Evolutionary conservation across 2,797 vertebrate species (phyloP), one percentile per base, ranked within the genome.

Genomic region (Chaetophractus vellerosus): DNA sequence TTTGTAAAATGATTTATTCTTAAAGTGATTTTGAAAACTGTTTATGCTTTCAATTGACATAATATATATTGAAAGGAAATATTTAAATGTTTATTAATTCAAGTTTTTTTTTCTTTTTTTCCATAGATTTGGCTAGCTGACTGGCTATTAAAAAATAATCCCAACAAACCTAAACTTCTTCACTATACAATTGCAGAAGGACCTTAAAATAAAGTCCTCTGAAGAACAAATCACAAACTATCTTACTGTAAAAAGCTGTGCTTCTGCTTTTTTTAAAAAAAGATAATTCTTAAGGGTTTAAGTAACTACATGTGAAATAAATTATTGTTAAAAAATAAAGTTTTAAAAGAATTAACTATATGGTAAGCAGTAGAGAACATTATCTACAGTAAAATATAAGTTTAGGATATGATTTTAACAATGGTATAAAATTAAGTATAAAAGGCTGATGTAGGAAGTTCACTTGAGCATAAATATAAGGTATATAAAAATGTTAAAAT

Each of bases 51-150:
- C 45, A 78, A 57, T 91, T 36, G 19, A 86, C 81, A 66, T 26
- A 82, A 2, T 96, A 28, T 90, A 48, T 89, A 52, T 83, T 71
- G 19, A 88, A 93, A 95, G 23, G 31, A 96, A 88, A 89, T 96
- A 86, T 50, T 55, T 93, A 87, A 92, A 75, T 88, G 12, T 84
- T 84, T 82, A 88, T 71, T 96, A 96, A 96, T 31, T 92, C 81
- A 76, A 79, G 45, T 76, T 66, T 45, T 75, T 87, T 79, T 86
- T 64, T 48, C 86, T 95, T 96, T 97, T 38, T 75, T 94, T 87
- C 89, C 85, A 86, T 98, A 99, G 99, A 98, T 97, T 79, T 99
- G 99, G 99, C 98, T 99, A 57, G 99, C 99, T 98, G 99, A 99
- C 97, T 99, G 99, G 99, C 95, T 99, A 96, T 95, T 99, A 83